Evolutionary conservation across 2,888 invertebrate genomes (phyloP).

Genomic region (Tetragonula carbonaria): DNA sequence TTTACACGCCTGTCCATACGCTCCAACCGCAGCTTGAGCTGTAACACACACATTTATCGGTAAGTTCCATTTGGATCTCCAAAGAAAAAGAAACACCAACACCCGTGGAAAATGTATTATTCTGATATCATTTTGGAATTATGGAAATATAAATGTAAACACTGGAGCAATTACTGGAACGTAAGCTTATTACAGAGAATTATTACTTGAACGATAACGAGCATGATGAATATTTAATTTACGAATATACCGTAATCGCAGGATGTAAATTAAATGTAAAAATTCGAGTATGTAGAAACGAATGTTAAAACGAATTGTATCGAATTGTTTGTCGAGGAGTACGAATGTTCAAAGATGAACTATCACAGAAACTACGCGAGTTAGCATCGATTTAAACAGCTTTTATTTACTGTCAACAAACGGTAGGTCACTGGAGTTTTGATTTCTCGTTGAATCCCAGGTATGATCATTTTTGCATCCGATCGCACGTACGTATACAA

Average conservation of each 20-base stretch:
- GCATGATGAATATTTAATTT: background rate
- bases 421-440: constrained; percentile 41
- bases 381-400: constrained; percentile 18
- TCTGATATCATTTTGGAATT: too few relatives aligned
- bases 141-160: background rate
- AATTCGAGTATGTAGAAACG: background rate
- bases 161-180: background rate
- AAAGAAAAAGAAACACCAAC: background rate
- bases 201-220: background rate
- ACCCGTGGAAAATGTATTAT: background rate
- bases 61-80: background rate
- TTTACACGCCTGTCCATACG: constrained; percentile 88
- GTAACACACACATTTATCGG: constrained; percentile 77
- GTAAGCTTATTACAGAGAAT: background rate
- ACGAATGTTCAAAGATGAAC: background rate
- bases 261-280: constrained; percentile 4
- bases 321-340: background rate
- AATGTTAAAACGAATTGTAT: background rate
- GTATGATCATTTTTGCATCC: constrained; percentile 40
- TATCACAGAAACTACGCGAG: background rate
- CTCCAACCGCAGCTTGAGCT: constrained; percentile 88
- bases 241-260: background rate
- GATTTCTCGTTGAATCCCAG: constrained; percentile 43
- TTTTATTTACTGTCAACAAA: constrained; percentile 52
- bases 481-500: constrained; percentile 5